Base-by-base conservation (phyloP, 2,888 invertebrate species). In the Tenthredo mesomela region DNA sequence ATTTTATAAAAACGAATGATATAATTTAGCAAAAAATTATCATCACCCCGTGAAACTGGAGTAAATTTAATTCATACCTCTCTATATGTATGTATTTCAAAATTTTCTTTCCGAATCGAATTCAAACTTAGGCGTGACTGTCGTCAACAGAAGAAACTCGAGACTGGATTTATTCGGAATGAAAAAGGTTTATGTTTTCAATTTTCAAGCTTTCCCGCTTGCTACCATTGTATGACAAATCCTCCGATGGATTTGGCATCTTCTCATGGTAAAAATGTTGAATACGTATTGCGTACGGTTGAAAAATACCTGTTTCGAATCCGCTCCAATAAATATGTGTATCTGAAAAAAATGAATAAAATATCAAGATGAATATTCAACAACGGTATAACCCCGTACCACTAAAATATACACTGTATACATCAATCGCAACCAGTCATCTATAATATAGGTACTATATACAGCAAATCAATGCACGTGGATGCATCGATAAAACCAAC, bases 331-430 rank as follows among this genome's bases (percentile, higher is more conserved):
- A 50, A 54, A 77, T 77, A 2, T 33, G 9, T 54, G 0, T 29
- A 21, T 54, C 21, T 54, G 7, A n/a, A 54, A 50, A 77, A 77
- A 75, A 75, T 54, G 33, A 50, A 54, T 77, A 77, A 54, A 40
- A 29, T 77, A 18, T 54, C 18, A 21, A 2, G 25, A 54, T 29
- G 29, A 54, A 77, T 37, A 33, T 77, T 33, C 47, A 54, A 75
- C 29, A 77, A 7, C 54, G 7, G 50, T 50, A 9, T 18, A 15
- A 29, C 29, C 15, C 25, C 47, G 37, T 10, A 4, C 21, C 10
- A 50, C 15, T 12, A 29, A 15, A n/a, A 43, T 21, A 43, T 73
- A 73, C 15, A 21, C 10, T 71, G 18, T n/a, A 43, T 33, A 33
- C 18, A 67, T 25, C 33, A 67, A 29, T 25, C 25, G 33, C 29